Evolutionary conservation across 2,888 invertebrate species (phyloP).

Genomic region (Synanthedon vespiformis): DNA sequence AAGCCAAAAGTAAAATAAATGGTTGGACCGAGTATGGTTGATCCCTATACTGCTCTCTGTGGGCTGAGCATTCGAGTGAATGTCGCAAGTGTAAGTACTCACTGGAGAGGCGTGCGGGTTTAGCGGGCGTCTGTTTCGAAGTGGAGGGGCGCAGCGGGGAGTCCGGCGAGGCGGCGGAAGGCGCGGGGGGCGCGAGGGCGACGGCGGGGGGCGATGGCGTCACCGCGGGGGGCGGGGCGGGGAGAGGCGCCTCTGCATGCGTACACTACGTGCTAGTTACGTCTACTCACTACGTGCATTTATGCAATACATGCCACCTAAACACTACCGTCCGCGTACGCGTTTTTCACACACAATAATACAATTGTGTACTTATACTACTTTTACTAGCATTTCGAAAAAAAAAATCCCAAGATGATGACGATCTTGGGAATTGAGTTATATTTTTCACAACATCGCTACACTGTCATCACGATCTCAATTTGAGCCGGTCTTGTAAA

Average conservation of each 20-base stretch:
- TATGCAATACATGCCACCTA: background rate
- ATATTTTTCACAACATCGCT: too few species aligned
- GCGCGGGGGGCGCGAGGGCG: constrained; percentile 16
- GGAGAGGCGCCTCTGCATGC: constrained; percentile 45
- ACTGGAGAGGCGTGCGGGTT: constrained; percentile 63
- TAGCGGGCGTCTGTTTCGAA: constrained; percentile 53
- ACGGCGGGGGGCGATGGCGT: constrained; percentile 12
- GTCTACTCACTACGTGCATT: constrained; percentile 39
- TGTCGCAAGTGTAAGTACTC: constrained; percentile 29
- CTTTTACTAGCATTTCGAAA: too few species aligned
- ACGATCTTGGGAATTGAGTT: too few species aligned
- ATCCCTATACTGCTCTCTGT: too few species aligned
- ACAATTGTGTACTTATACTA: too few species aligned
- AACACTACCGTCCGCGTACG: background rate
- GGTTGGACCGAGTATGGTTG: background rate
- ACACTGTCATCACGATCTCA: too few species aligned
- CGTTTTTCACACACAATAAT: background rate
- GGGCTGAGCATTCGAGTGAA: background rate
- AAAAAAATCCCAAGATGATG: too few species aligned
- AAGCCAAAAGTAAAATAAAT: too few species aligned
- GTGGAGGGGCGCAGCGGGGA: constrained; percentile 29
- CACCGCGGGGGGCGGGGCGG: constrained; percentile 16
- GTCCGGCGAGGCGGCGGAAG: constrained; percentile 13
- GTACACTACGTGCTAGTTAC: constrained; percentile 63
- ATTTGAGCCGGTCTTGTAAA: too few species aligned